Percentiles rank a stretch among this genome's conserved stretches.
phyloP scores from a whole-genome alignment of 2,888 invertebrate genomes.

The Epistrophe eligans region DNA sequence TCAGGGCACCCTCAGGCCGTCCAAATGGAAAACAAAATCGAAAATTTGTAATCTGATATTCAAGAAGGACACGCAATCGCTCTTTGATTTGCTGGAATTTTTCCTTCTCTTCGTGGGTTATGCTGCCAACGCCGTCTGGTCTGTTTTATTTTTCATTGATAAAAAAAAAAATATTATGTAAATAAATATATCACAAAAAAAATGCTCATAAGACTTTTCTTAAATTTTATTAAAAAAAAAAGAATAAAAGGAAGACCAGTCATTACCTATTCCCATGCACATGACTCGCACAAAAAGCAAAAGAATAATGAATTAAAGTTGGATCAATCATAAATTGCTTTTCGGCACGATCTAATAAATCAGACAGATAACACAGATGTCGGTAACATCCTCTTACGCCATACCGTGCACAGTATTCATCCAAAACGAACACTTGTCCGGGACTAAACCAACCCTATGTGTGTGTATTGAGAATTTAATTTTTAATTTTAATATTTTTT shows the following conservation, averaged over 20 bases:
- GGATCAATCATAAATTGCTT: slow-evolving; percentile 98
- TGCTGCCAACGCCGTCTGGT: slow-evolving; percentile 99
- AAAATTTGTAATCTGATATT: slow-evolving; percentile 99
- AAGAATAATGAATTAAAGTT: slow-evolving; percentile 99
- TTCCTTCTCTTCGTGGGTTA: slow-evolving; percentile 98
- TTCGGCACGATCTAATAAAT: slow-evolving; percentile 97
- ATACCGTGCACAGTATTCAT: slow-evolving; percentile 98
- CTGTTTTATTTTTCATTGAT: slow-evolving; percentile 85
- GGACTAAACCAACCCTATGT: slow-evolving; percentile 99
- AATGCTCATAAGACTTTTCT: neutral
- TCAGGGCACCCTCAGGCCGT: slow-evolving; percentile 98
- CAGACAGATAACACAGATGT: slow-evolving; percentile 97
- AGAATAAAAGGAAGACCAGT: neutral
- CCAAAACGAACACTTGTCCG: slow-evolving; percentile 98
- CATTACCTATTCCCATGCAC: slow-evolving; percentile 98
- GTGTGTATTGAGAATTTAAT: slow-evolving; percentile 56
- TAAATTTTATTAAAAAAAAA: slow-evolving; percentile 16
- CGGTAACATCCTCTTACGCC: slow-evolving; percentile 98
- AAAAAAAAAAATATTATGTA: too few relatives aligned
- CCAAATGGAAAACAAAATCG: slow-evolving; percentile 99
- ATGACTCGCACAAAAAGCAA: slow-evolving; percentile 99
- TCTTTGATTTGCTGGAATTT: slow-evolving; percentile 99
- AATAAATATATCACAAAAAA: neutral
- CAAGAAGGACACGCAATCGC: slow-evolving; percentile 94
- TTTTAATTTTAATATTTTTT: slow-evolving; percentile 23